phyloP scores from a whole-genome alignment of 2,888 invertebrate genomes.

The Flabesymbios commensalis region DNA sequence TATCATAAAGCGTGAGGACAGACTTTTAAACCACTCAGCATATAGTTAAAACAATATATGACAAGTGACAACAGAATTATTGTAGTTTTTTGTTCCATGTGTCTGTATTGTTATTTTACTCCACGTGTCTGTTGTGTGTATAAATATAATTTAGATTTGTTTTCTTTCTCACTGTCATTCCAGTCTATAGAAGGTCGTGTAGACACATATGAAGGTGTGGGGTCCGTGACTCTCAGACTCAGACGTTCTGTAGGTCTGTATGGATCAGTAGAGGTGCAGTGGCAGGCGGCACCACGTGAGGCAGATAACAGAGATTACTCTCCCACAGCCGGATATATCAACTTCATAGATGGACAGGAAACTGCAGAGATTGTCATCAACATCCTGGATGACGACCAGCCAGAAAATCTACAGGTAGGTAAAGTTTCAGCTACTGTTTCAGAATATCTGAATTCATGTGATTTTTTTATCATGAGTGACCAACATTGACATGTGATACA shows the following conservation, averaged over 20 bases:
- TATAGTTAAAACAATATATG: too few relatives aligned
- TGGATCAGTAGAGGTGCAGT: constrained; percentile 48
- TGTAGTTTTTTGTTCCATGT: too few relatives aligned
- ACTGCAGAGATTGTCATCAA: constrained; percentile 44
- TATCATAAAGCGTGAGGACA: too few relatives aligned
- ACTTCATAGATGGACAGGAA: constrained; percentile 38
- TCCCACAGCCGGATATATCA: constrained; percentile 49
- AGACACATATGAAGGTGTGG: constrained; percentile 53
- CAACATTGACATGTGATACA: too few relatives aligned
- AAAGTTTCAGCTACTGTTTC: neutral
- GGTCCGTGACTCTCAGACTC: constrained; percentile 41
- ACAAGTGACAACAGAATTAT: too few relatives aligned
- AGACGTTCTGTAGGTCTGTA: constrained; percentile 45
- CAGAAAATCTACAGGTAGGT: constrained; percentile 54
- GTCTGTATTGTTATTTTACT: too few relatives aligned
- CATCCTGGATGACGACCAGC: constrained; percentile 50
- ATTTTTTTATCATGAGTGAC: too few relatives aligned
- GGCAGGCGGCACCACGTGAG: constrained; percentile 51
- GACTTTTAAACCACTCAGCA: too few relatives aligned
- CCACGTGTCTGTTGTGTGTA: too few relatives aligned
- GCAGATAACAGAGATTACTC: constrained; percentile 48
- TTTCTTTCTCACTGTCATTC: too few relatives aligned
- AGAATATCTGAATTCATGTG: too few relatives aligned
- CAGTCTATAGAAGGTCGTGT: constrained; percentile 55
- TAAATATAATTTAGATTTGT: too few relatives aligned